Evolutionary conservation across 35 echinoderm and acorn worm genomes (phyloP).

Genomic region (Apostichopus japonicus): DNA sequence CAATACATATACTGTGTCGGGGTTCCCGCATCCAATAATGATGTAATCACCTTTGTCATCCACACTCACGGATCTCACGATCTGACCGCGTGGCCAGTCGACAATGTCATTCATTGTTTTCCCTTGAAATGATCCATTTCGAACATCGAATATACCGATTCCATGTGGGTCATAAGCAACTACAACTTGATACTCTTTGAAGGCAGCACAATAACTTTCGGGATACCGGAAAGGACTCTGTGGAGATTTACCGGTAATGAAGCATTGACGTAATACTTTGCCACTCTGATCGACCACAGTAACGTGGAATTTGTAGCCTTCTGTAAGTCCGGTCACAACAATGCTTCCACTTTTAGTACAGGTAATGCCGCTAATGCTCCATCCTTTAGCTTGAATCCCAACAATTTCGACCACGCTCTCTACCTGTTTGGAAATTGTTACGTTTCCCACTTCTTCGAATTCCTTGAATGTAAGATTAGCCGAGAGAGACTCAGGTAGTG

Average conservation of each 20-base stretch:
- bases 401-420: background rate
- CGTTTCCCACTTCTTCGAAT: too few species aligned
- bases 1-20: background rate
- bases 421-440: background rate
- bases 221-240: background rate
- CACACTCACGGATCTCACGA: background rate
- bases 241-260: background rate
- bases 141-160: background rate
- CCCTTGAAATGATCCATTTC: background rate
- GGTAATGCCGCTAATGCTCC: background rate
- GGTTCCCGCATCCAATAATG: background rate
- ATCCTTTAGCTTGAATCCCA: background rate
- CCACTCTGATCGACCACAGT: background rate
- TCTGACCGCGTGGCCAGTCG: background rate
- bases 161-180: background rate
- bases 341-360: background rate
- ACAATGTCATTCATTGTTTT: background rate
- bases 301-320: background rate
- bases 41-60: background rate
- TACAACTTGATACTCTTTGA: background rate
- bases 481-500: background rate
- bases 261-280: background rate
- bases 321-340: background rate
- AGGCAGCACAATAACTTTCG: slow-evolving; percentile 13
- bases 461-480: background rate